A percentile compares a stretch with the other conserved stretches of the same genome.
Evolutionary conservation across 2,888 invertebrate species (phyloP).

Genomic region (Teleogryllus oceanicus): DNA sequence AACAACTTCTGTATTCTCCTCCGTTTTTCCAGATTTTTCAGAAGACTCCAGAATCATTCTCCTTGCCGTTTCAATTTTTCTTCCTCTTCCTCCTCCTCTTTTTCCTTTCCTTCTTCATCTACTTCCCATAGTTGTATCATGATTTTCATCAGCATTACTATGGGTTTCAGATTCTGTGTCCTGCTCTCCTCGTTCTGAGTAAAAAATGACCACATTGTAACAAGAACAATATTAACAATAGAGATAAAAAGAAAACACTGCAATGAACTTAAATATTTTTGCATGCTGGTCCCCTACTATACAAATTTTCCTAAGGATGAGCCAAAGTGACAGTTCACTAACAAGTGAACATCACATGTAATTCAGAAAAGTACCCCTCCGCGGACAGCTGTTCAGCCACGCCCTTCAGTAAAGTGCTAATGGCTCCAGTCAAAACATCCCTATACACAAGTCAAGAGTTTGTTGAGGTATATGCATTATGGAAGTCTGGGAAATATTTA

Average conservation of each 20-base stretch:
- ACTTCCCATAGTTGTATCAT: conserved; percentile 53
- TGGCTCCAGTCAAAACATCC: no score
- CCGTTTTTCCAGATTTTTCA: conserved; percentile 23
- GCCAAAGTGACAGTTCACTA: no score
- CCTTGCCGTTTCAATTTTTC: conserved; percentile 25
- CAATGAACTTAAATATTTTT: neutral
- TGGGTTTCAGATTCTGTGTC: conserved; percentile 37
- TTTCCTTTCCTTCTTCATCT: conserved; percentile 48
- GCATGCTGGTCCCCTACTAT: neutral
- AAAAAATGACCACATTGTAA: neutral
- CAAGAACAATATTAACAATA: neutral
- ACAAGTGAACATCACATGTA: no score
- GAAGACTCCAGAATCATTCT: conserved; percentile 35
- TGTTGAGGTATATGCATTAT: no score
- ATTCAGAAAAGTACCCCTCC: no score
- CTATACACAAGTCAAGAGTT: no score
- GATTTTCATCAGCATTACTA: conserved; percentile 53
- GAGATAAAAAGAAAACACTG: neutral
- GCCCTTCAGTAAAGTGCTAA: no score
- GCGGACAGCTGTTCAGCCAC: no score
- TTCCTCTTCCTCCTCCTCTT: conserved; percentile 37
- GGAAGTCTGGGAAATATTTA: no score
- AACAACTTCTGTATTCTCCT: neutral
- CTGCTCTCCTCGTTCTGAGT: conserved; percentile 33
- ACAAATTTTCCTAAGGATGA: no score